phyloP scores from a whole-genome alignment of 92 coral and sea anemone genomes.

The Siderastrea radians region DNA sequence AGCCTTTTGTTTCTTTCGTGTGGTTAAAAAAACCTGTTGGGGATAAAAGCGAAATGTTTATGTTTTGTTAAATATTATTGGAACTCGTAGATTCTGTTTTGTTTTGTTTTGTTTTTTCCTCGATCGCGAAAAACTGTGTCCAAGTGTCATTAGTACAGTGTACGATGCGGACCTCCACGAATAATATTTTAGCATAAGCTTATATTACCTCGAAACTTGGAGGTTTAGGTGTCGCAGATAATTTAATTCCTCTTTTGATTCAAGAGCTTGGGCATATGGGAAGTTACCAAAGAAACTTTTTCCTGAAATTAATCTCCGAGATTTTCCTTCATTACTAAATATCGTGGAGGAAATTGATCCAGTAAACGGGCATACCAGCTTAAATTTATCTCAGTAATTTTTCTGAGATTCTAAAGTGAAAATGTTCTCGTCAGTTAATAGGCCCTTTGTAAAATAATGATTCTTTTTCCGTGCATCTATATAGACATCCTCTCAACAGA shows the following conservation, averaged over 20 bases:
- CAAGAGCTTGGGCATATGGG: neutral
- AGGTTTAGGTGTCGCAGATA: neutral
- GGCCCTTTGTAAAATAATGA: too few relatives aligned
- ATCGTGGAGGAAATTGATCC: neutral
- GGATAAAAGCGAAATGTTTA: conserved; percentile 4
- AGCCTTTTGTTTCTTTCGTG: conserved; percentile 8
- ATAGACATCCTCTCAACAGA: too few relatives aligned
- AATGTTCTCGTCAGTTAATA: too few relatives aligned
- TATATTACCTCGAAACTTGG: neutral
- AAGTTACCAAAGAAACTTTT: neutral
- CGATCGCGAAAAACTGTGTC: neutral
- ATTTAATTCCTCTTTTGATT: neutral
- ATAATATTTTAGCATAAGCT: neutral
- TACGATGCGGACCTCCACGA: neutral
- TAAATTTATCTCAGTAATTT: too few relatives aligned
- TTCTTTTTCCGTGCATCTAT: too few relatives aligned
- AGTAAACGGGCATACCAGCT: neutral
- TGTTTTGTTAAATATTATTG: conserved; percentile 16
- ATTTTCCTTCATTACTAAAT: neutral
- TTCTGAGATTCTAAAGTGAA: too few relatives aligned
- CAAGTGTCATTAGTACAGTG: neutral
- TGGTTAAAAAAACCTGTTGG: conserved; percentile 1
- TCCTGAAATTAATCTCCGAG: neutral
- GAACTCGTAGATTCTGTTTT: neutral
- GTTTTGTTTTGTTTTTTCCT: neutral